phyloP scores from a whole-genome alignment of 2,888 invertebrate species.

The Microplitis deprimator region DNA sequence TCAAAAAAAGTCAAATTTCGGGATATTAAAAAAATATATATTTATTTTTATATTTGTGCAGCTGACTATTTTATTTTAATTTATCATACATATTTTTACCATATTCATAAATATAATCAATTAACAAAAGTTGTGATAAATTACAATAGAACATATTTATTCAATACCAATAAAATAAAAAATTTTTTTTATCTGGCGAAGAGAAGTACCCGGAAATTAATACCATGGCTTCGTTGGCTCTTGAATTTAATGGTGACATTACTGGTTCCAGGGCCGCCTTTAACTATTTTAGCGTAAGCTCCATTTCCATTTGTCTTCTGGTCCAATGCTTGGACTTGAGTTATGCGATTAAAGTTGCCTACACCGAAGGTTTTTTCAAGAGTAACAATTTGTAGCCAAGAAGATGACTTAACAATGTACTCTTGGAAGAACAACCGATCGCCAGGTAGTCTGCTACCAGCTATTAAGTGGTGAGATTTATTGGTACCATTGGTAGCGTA shows the following conservation, averaged over 20 bases:
- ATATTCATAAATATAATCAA: too few relatives aligned
- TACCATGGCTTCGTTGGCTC: conserved; percentile 67
- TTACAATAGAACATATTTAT: neutral
- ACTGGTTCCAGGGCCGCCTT: conserved; percentile 65
- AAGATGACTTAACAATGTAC: conserved; percentile 54
- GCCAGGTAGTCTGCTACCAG: conserved; percentile 42
- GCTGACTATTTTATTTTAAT: too few relatives aligned
- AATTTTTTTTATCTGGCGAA: conserved; percentile 40
- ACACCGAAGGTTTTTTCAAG: conserved; percentile 53
- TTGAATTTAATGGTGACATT: conserved; percentile 67
- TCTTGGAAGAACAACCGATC: conserved; percentile 44
- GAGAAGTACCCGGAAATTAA: conserved; percentile 62
- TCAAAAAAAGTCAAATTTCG: too few relatives aligned
- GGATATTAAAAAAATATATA: too few relatives aligned
- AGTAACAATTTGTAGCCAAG: conserved; percentile 54
- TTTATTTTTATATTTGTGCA: too few relatives aligned
- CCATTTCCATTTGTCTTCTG: conserved; percentile 68
- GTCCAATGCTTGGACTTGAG: conserved; percentile 66
- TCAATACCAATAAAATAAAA: neutral
- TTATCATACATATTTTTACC: too few relatives aligned
- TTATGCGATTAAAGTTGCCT: conserved; percentile 56
- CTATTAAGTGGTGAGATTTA: conserved; percentile 45
- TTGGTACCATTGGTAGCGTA: neutral
- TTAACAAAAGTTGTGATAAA: too few relatives aligned
- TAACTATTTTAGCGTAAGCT: conserved; percentile 65